Base-by-base conservation (phyloP, 2,888 invertebrate species). In the Drosophila kuntzei region DNA sequence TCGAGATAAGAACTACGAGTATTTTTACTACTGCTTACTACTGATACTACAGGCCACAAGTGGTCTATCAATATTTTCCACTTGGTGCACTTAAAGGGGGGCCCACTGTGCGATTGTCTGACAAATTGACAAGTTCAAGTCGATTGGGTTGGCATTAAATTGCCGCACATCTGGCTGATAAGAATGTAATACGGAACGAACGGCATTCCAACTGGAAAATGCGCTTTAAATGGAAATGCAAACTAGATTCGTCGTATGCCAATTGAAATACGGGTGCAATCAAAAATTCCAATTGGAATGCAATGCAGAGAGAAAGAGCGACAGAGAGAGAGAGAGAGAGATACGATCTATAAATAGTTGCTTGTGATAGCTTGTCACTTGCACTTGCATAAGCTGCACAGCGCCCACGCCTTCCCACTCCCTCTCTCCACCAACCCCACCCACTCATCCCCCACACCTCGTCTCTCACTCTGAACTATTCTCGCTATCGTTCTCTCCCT, bases 111-210 rank as follows among this genome's bases (percentile, higher is more conserved):
- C 34, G 9, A 43, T 39, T 22, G 57, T 18, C n/a, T 18, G 46
- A 4, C 16, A 32, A 22, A 12, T n/a, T n/a, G 46, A 37, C 59
- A 64, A 71, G 59, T 68, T 72, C 55, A 63, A 69, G 39, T 71
- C 71, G 41, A 57, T 39, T 58, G 57, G 11, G 16, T 20, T 62
- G 74, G 62, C 75, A 66, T 74, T 39, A 75, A 75, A 75, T 74
- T 66, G 61, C 55, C 27, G 32, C 64, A 51, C 57, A 62, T 14
- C 47, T 8, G 20, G 3, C 39, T 16, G 73, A 73, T 74, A 61
- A 69, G 60, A 32, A 29, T 5, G 11, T 3, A n/a, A n/a, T n/a
- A n/a, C n/a, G n/a, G n/a, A n/a, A n/a, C n/a, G 7, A 18, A 11
- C 5, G 34, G 46, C 36, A 58, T 9, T 39, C 27, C 27, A 36